Conservation (phyloP, 2,797 vertebrate species). For the Poeciliopsis turneri region DNA sequence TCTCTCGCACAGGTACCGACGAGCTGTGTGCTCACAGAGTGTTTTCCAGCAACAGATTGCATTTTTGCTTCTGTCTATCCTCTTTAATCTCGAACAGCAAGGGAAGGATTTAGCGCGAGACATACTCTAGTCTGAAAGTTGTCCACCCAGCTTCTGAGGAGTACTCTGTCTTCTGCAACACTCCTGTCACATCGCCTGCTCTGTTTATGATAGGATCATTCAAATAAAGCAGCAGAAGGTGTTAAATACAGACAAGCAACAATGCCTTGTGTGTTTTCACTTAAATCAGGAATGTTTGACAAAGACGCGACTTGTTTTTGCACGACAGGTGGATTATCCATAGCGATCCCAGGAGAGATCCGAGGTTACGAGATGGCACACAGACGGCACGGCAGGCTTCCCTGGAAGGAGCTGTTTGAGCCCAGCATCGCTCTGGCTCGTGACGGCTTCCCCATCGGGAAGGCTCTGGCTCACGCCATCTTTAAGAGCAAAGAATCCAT, state of each 20-base stretch:
- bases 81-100: slow-evolving; percentile 8
- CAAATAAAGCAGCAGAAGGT: slow-evolving; percentile 1
- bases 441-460: slow-evolving; percentile 88
- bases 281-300: neutral
- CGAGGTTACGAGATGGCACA: slow-evolving; percentile 94
- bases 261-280: neutral
- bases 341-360: slow-evolving; percentile 95
- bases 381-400: slow-evolving; percentile 88
- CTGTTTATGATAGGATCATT: neutral
- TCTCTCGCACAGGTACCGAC: slow-evolving; percentile 85
- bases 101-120: slow-evolving; percentile 27
- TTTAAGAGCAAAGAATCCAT: slow-evolving; percentile 72
- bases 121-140: slow-evolving; percentile 14
- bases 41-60: slow-evolving; percentile 20
- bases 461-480: slow-evolving; percentile 86
- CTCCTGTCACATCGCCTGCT: neutral
- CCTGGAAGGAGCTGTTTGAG: slow-evolving; percentile 92
- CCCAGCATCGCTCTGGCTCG: slow-evolving; percentile 93
- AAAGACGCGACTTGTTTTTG: slow-evolving; percentile 18
- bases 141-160: neutral
- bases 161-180: slow-evolving; percentile 19
- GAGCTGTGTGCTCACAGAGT: slow-evolving; percentile 12
- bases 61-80: neutral
- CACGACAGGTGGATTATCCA: slow-evolving; percentile 88
- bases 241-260: neutral